Evolutionary conservation across 2,888 invertebrate genomes (phyloP), one percentile per base, ranked within the genome.

Genomic region (Dryocosmus kuriphilus): DNA sequence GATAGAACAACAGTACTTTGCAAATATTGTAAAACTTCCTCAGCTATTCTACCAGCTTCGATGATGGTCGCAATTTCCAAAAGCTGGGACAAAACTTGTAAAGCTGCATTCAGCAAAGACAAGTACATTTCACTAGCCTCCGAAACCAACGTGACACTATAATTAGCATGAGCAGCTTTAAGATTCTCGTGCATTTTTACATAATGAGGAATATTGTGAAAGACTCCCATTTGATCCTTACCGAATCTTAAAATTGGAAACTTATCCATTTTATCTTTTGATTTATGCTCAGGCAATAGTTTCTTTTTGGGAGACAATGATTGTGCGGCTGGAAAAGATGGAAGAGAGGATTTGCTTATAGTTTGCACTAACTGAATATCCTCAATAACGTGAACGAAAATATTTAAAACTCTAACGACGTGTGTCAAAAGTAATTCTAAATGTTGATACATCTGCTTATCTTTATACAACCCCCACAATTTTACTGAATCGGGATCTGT

Each of bases 71-170:
- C 93, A 46, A 96, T 92, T 91, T 96, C 96, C 79, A 96, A 90
- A 65, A 96, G 93, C 79, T 96, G 94, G 0, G 95, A 94, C 32
- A 97, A 89, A 7, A 94, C 94, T 80, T 94, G 93, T 16, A 89
- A 24, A 0, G 94, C 92, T 9, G 94, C 94, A 79, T 94, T 93
- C 75, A 97, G 90, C 79, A 96, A 93, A 41, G 93, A 93, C 74
- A 95, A 91, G 89, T 98, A 96, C 91, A 94, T 95, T 88, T 96
- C 95, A 84, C 96, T 96, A 51, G 95, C 94, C 85, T 95, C 94
- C 51, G 94, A 94, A 86, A 97, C 96, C 85, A 98, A 93, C 65
- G 96, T 96, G 87, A 95, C 97, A 94, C 97, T 97, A 92, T 97
- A 97, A 93, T 97, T 98, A 38, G 95, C 95, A 92, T 97, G 96